Evolutionary conservation across 2,888 invertebrate genomes (phyloP).

Genomic region (Drosophila ezoana): DNA sequence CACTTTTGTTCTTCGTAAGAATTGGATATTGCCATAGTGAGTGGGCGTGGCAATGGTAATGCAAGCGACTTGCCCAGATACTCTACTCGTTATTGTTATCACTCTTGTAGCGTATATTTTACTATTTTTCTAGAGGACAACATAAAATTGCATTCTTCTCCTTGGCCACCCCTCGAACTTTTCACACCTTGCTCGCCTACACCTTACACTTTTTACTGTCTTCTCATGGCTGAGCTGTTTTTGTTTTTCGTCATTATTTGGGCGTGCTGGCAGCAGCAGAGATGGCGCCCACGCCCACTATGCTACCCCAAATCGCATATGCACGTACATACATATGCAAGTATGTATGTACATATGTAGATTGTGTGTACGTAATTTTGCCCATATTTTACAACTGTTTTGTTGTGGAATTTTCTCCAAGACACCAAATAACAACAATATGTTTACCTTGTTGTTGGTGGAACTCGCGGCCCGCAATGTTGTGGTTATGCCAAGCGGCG

Average conservation of each 20-base stretch:
- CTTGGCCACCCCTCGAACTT: constrained; percentile 8
- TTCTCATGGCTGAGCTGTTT: constrained; percentile 31
- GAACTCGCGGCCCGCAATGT: constrained; percentile 55
- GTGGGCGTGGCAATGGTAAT: too few relatives aligned
- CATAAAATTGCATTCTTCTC: constrained; percentile 30
- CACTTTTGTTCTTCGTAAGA: constrained; percentile 44
- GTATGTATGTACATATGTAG: constrained; percentile 10
- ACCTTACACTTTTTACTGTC: constrained; percentile 42
- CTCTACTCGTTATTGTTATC: constrained; percentile 25
- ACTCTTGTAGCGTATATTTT: constrained; percentile 20
- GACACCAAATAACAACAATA: constrained; percentile 65
- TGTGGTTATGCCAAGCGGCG: constrained; percentile 50
- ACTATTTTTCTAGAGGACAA: constrained; percentile 9
- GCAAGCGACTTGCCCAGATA: constrained; percentile 17
- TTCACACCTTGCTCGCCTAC: constrained; percentile 30
- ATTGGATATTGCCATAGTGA: constrained; percentile 1
- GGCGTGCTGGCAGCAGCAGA: constrained; percentile 48
- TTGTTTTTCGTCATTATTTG: constrained; percentile 61
- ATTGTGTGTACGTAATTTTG: constrained; percentile 48
- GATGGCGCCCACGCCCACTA: constrained; percentile 44
- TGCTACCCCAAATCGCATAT: constrained; percentile 9
- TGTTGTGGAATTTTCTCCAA: constrained; percentile 71
- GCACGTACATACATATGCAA: background rate
- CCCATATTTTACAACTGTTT: constrained; percentile 78
- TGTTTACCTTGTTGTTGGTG: constrained; percentile 29